phyloP scores from a whole-genome alignment of 2,888 invertebrate genomes.

The Drosophila hamatofila region DNA sequence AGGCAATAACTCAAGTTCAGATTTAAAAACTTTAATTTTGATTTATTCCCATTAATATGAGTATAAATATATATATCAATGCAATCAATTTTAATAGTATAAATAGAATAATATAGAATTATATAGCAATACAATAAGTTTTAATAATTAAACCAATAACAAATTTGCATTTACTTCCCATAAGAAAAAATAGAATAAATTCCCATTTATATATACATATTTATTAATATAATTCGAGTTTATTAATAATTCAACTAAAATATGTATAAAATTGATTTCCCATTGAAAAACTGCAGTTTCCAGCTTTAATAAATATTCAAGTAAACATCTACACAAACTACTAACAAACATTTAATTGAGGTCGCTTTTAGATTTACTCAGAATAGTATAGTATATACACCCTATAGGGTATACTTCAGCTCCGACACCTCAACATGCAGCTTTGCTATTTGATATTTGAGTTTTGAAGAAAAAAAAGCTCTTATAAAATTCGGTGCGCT shows the following conservation, averaged over 20 bases:
- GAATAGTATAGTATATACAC: not conserved
- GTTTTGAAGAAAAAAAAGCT: slow-evolving; percentile 34
- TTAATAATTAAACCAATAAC: too few species aligned
- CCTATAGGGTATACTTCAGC: slow-evolving; percentile 32
- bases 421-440: slow-evolving; percentile 4
- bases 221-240: not conserved
- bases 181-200: not conserved
- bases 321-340: not conserved
- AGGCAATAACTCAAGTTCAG: not conserved
- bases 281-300: not conserved
- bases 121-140: not conserved
- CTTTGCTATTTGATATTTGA: slow-evolving; percentile 29
- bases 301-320: not conserved
- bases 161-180: slow-evolving; percentile 2
- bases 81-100: too few species aligned
- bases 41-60: not conserved
- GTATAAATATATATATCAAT: not conserved
- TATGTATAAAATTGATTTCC: not conserved
- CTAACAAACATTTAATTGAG: not conserved
- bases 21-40: not conserved
- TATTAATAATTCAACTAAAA: not conserved
- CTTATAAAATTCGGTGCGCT: slow-evolving; percentile 72
- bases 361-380: too few species aligned
- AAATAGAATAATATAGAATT: too few species aligned
- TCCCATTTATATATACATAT: not conserved